Base-by-base conservation (phyloP, 2,888 invertebrate species). In the Leptothorax acervorum region DNA sequence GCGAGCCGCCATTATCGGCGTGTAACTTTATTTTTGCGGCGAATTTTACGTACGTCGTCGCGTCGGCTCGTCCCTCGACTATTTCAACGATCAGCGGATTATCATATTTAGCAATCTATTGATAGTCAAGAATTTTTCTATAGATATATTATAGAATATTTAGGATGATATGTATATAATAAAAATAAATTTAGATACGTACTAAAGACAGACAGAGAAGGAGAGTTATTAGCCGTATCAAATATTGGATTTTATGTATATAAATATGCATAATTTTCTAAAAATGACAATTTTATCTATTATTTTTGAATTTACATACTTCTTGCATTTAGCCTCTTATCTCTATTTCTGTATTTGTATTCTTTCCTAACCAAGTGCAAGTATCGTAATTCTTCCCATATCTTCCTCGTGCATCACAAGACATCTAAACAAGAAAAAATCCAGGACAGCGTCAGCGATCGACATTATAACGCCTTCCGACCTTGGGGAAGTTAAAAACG, bases 21-120 rank as follows among this genome's bases (percentile, higher is more conserved):
- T 23, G 18, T 48, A 42, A 28, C 28, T 74, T 74, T 73, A 73
- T 62, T 62, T 73, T 51, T n/a, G n/a, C 28, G 12, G 5, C 28
- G 23, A 51, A 39, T 39, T 81, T 71, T n/a, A 45, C 57, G 12
- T 66, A 12, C 12, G 23, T 28, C 48, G 35, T 35, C 35, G 6
- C 23, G 23, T 23, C 23, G 23, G 55, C 48, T 51, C 45, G n/a
- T 57, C 6, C 28, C 2, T 39, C 9, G 73, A 55, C 8, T 48
- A 39, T 35, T 60, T 81, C 60, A 60, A 42, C 42, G 68, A 35
- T 23, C 23, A 23, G 23, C 23, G 23, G 23, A 23, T 0, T 57
- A 4, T 62, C n/a, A 28, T 62, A 35, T 31, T 60, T 42, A n/a
- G 12, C 6, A 12, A 60, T 31, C 9, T 8, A 45, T 35, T n/a